Evolutionary conservation across 2,797 vertebrate genomes (phyloP).

Genomic region (Cirrhinus molitorella): DNA sequence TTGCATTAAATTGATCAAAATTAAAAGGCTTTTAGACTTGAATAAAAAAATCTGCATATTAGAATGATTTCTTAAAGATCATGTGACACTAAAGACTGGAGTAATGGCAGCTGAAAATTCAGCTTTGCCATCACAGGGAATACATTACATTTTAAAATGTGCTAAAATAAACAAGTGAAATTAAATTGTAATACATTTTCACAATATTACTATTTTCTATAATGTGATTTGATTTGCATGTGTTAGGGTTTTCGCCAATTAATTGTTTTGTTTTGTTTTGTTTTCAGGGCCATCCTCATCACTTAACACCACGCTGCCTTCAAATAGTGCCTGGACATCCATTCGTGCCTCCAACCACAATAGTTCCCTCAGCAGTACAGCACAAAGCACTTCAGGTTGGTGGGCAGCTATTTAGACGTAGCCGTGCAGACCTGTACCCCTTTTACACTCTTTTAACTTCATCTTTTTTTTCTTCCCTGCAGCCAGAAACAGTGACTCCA

Average conservation of each 20-base stretch:
- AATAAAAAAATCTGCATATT: no score
- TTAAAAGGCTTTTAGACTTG: neutral
- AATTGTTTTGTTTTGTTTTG: neutral
- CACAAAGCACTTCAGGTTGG: slow-evolving; percentile 99
- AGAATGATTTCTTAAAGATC: no score
- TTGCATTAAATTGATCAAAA: neutral
- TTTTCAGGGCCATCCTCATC: slow-evolving; percentile 97
- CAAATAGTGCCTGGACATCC: slow-evolving; percentile 99
- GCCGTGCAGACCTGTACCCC: neutral
- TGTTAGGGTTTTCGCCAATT: neutral
- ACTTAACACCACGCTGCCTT: slow-evolving; percentile 99
- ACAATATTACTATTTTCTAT: neutral
- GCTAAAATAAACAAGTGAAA: neutral
- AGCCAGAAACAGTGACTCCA: slow-evolving; percentile 99
- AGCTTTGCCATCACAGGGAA: no score
- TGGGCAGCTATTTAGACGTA: neutral
- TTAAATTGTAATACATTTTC: neutral
- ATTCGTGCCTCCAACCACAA: slow-evolving; percentile 99
- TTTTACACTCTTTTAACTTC: neutral
- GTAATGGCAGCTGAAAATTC: no score
- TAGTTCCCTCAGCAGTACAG: slow-evolving; percentile 99
- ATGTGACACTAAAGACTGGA: no score
- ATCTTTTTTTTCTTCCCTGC: slow-evolving; percentile 47
- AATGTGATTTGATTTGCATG: neutral
- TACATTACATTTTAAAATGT: neutral